Conservation (phyloP, 30 jellyfish, hydroid and myxozoan species). For the Hydra vulgaris region DNA sequence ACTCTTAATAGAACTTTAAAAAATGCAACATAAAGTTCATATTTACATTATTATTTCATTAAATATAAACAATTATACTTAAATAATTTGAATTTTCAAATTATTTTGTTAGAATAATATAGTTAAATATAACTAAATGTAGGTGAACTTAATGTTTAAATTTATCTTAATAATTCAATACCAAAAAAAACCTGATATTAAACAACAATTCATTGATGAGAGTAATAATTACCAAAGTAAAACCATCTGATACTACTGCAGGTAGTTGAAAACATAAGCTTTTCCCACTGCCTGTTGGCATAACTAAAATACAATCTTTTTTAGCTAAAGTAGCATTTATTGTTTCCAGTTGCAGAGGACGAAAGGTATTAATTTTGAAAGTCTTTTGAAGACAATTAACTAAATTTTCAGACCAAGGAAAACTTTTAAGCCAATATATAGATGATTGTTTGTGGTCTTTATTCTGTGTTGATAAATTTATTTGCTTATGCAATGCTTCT, state of each 20-base stretch:
- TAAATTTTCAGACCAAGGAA: constrained; percentile 47
- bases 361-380: constrained; percentile 25
- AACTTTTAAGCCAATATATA: constrained; percentile 53
- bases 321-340: constrained; percentile 67
- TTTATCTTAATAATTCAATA: too few species aligned
- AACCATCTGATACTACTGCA: constrained; percentile 47
- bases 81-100: too few species aligned
- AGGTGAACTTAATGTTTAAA: too few species aligned
- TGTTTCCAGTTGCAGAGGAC: constrained; percentile 63
- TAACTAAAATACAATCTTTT: constrained; percentile 49
- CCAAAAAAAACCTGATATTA: too few species aligned
- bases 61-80: too few species aligned
- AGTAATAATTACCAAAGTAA: constrained; percentile 37
- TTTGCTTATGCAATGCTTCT: background rate
- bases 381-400: constrained; percentile 19
- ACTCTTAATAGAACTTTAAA: too few species aligned
- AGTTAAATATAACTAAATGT: too few species aligned
- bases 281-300: constrained; percentile 98
- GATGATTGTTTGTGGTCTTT: background rate
- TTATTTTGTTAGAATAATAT: too few species aligned
- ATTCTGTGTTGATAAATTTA: background rate
- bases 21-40: too few species aligned
- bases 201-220: too few species aligned
- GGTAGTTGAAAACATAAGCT: constrained; percentile 85
- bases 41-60: too few species aligned